Base-by-base conservation (phyloP, 2,113 vertebrate species). In the Scalopus aquaticus region DNA sequence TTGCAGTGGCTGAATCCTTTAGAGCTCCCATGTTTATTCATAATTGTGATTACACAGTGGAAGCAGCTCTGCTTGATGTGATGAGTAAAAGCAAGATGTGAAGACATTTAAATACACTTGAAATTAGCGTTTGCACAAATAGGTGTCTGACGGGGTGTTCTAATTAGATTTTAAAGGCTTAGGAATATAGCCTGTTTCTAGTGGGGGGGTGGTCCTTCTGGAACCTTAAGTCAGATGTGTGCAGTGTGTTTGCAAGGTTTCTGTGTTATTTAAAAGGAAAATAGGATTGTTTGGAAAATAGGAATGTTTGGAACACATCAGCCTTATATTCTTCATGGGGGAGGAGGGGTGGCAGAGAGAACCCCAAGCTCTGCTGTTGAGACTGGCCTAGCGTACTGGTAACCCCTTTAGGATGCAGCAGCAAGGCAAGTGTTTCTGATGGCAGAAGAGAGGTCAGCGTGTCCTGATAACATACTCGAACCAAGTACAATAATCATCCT, bases 31-130 rank as follows among this genome's bases (percentile, higher is more conserved):
- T 98, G 98, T 98, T 98, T 98, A 96, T 98, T 99, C 98, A 99
- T 99, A 99, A 98, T 98, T 98, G 98, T 98, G 98, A 99, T 99
- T 98, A 98, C 97, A 89, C 87, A 85, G 97, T 86, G 69, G 96
- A 96, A 94, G 95, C 95, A 73, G 96, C 96, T 94, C 72, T 97
- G 98, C 98, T 98, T 98, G 98, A 97, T 97, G 98, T 98, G 97
- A 95, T 97, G 98, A 97, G 97, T 97, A 49, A 96, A 97, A 95
- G 90, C 93, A 96, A 98, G 97, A 98, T 85, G 96, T 92, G 49
- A 97, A 98, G 96, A 54, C 84, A 81, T 93, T 96, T 91, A 96
- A 94, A 96, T 90, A 96, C 82, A 85, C 93, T 93, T 73, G 77
- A 88, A 95, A 97, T 96, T 90, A 96, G 92, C 20, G 10, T 77